Evolutionary conservation across 1,140 invertebrate genomes (phyloP), one percentile per base, ranked within the genome.

Genomic region (Ceratina calcarata): DNA sequence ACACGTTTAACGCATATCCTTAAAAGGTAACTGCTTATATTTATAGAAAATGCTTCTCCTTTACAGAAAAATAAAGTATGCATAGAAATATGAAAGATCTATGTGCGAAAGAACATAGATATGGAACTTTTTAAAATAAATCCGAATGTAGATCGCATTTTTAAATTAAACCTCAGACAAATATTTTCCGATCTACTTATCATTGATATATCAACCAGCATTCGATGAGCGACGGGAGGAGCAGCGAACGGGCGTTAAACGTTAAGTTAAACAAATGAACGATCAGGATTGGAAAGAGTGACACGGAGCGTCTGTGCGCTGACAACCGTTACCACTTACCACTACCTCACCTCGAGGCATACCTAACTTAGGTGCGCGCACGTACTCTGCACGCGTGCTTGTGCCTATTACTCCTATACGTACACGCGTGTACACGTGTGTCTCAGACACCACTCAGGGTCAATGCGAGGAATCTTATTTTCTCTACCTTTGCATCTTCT

Each of bases 311-410:
- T 81, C 73, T 62, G 80, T 49, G 71, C 55, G 70, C 82, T 85
- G 84, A 85, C 76, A 86, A 86, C 84, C 84, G 84, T 86, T 86
- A 86, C 80, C 66, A 82, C 65, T 68, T 65, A 71, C 74, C 80
- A 82, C 70, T 68, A 70, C 70, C 13, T 24, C 45, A n/a, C 58
- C 32, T 37, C 53, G 62, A 66, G 74, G 80, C 83, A 82, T 86
- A 85, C 71, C 75, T 82, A 64, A 75, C 62, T 82, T 71, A 70
- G 61, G 24, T 68, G 53, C 27, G 75, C 60, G 64, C 72, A 72
- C 62, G 53, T 15, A 62, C 24, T 15, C 1, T 37, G 53, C 45
- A 60, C 67, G 32, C 45, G 37, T 69, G 65, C 37, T 45, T 10
- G 37, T 45, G 37, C 37, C 37, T 45, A 45, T 45, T 45, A 45